Base-by-base conservation (phyloP, 1,140 invertebrate species). In the Portunus trituberculatus region DNA sequence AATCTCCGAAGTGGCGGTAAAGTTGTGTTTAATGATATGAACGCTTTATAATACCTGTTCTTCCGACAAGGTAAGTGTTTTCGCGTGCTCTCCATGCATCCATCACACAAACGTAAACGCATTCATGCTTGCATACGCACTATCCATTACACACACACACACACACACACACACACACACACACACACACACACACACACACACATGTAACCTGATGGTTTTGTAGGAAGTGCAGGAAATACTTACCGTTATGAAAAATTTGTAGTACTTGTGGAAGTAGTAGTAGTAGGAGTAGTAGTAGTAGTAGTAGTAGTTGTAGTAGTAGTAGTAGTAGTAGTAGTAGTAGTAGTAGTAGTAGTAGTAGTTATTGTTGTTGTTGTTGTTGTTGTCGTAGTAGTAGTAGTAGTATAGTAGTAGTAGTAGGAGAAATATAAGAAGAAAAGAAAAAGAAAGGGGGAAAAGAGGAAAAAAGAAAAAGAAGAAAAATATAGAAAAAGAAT, bases 111-210 rank as follows among this genome's bases (percentile, higher is more conserved):
- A 59, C n/a, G 25, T 8, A n/a, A 8, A n/a, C 7, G 20, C 67
- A 76, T 20, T 20, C 67, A 76, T 31, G 10, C 83, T 25, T 25
- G 10, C 83, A 29, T n/a, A 29, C 20, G 12, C 83, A 29, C 83
- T 25, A 1, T n/a, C 83, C 10, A 12, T 25, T 32, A 39, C 84
- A 48, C 32, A 48, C 89, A 59, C 46, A 91, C 89, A 46, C 45
- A 91, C 45, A 91, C 89, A 91, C 89, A 91, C 45, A 91, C 46
- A 91, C 89, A 89, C 20, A 89, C 31, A 89, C 20, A 89, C 87
- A 89, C 39, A 89, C 87, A 89, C 39, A 89, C 87, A 89, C 39
- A 89, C 87, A 89, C 39, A 89, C 87, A 89, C 39, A 89, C 87
- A 89, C 45, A 89, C 87, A 48, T n/a, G 3, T 6, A 89, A 1